Conservation (phyloP, 2,888 invertebrate species). For the Zaprionus obscuricornis region DNA sequence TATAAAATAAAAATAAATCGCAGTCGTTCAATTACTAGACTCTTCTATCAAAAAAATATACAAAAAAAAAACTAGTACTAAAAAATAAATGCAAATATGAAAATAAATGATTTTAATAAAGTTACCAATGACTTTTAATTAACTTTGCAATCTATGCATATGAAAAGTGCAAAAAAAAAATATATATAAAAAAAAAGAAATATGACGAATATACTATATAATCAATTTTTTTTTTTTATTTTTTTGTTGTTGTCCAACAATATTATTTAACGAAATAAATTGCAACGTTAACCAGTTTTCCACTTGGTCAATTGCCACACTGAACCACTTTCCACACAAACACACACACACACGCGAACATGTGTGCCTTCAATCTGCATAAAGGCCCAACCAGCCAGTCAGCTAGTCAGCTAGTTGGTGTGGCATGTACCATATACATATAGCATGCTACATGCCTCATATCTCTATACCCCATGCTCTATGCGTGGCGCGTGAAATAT, state of each 20-base stretch:
- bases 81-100: too few species aligned
- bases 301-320: conserved; percentile 42
- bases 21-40: conserved; percentile 24
- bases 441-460: neutral
- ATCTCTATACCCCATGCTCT: neutral
- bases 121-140: conserved; percentile 51
- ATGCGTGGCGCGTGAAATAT: conserved; percentile 40
- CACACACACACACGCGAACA: too few species aligned
- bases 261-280: conserved; percentile 39
- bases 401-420: too few species aligned
- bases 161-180: too few species aligned
- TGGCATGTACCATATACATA: neutral
- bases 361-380: conserved; percentile 36
- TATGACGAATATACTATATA: too few species aligned
- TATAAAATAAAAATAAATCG: conserved; percentile 31
- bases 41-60: too few species aligned
- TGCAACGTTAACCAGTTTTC: conserved; percentile 62
- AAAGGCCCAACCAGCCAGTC: conserved; percentile 19
- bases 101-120: conserved; percentile 19
- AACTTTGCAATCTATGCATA: conserved; percentile 32
- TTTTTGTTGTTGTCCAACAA: conserved; percentile 1
- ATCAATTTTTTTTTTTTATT: conserved; percentile 31
- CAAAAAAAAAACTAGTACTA: too few species aligned
- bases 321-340: conserved; percentile 43
- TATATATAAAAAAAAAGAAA: neutral